Conservation (phyloP, 1,140 invertebrate genomes). For the Tribolium castaneum region DNA sequence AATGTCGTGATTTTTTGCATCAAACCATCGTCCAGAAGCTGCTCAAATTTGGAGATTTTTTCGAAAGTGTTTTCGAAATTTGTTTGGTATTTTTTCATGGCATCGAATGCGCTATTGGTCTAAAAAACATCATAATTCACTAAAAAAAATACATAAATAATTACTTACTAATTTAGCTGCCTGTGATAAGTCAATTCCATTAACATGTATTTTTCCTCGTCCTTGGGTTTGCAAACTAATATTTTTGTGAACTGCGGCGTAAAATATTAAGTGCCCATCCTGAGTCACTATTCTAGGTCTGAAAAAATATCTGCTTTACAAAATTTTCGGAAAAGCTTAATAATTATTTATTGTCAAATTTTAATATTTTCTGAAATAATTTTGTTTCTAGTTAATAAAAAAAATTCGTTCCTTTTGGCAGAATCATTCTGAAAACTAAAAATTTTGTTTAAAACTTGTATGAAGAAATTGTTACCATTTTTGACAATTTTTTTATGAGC, state of each 20-base stretch:
- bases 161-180: conserved; percentile 65
- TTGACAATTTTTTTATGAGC: too few relatives aligned
- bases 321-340: not conserved
- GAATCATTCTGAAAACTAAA: too few relatives aligned
- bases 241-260: conserved; percentile 72
- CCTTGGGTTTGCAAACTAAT: conserved; percentile 73
- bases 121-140: conserved; percentile 46
- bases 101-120: conserved; percentile 62
- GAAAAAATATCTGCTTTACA: conserved; percentile 30
- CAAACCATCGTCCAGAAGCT: conserved; percentile 2
- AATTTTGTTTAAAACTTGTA: too few relatives aligned
- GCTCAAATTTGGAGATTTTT: conserved; percentile 52
- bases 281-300: conserved; percentile 73
- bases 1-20: conserved; percentile 16
- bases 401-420: too few relatives aligned
- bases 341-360: too few relatives aligned
- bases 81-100: conserved; percentile 63
- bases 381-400: too few relatives aligned
- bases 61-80: conserved; percentile 38
- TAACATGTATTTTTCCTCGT: conserved; percentile 71
- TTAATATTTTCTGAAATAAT: too few relatives aligned
- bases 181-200: conserved; percentile 69
- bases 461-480: too few relatives aligned
- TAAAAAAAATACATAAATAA: conserved; percentile 34
- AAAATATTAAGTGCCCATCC: conserved; percentile 74